Percentiles rank a stretch among this genome's conserved stretches.
These are phyloP conservation scores for Puffinus mauretanicus DNA, from an alignment of 2,113 vertebrate species.

Conservation along the genomic window DNA sequence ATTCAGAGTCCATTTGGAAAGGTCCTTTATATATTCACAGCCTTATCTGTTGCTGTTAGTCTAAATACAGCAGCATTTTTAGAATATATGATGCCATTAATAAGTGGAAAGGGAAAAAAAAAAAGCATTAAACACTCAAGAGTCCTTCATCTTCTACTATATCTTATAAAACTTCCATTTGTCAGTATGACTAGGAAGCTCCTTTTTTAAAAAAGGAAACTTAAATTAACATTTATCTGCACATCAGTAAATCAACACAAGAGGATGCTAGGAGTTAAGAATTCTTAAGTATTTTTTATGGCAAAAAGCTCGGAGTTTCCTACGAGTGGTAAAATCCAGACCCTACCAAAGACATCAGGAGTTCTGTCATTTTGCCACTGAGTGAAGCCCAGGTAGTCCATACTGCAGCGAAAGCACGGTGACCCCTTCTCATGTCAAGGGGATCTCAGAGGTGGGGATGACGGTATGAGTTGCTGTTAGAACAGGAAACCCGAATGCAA, in stretches of 20 bases:
- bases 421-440: background rate
- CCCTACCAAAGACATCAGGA: background rate
- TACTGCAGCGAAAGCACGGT: background rate
- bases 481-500: background rate
- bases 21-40: constrained; percentile 60
- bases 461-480: background rate
- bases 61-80: constrained; percentile 69
- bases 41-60: constrained; percentile 58
- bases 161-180: background rate
- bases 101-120: constrained; percentile 10
- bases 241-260: constrained; percentile 13
- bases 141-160: constrained; percentile 38
- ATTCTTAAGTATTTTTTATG: background rate
- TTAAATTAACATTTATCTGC: constrained; percentile 14
- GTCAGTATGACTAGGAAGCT: background rate
- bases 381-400: background rate
- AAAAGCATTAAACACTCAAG: background rate
- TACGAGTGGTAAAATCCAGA: background rate
- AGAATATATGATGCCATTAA: constrained; percentile 59
- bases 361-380: background rate
- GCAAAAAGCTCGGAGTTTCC: background rate
- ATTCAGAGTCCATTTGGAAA: constrained; percentile 28
- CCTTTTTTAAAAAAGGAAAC: background rate
- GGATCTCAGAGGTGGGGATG: background rate
- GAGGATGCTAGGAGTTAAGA: constrained; percentile 14